These are phyloP conservation scores for Leptinotarsa tumamoca DNA, from an alignment of 2,888 invertebrate species.

Conservation along the genomic window DNA sequence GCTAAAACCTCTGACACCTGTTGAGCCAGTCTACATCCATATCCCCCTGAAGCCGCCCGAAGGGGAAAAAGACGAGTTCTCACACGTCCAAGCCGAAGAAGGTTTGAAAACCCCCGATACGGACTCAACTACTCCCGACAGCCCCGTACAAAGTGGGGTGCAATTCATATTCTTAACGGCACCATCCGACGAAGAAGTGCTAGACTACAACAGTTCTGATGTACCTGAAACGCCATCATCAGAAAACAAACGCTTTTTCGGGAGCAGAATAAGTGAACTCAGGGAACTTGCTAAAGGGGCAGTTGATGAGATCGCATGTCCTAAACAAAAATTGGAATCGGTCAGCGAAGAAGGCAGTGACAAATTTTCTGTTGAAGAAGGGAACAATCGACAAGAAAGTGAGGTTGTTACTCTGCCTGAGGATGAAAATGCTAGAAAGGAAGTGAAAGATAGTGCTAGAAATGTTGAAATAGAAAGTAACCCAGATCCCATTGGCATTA, in stretches of 20 bases:
- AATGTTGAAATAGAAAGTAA: not conserved
- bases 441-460: not conserved
- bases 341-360: slow-evolving; percentile 53
- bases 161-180: slow-evolving; percentile 64
- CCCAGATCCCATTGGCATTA: not conserved
- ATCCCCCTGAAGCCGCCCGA: slow-evolving; percentile 64
- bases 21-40: slow-evolving; percentile 62
- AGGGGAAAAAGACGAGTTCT: slow-evolving; percentile 61
- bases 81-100: slow-evolving; percentile 21
- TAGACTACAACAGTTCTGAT: slow-evolving; percentile 57
- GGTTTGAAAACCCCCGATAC: slow-evolving; percentile 41
- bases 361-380: slow-evolving; percentile 38
- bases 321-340: slow-evolving; percentile 49
- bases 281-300: slow-evolving; percentile 61
- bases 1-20: slow-evolving; percentile 38
- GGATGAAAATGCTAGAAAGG: slow-evolving; percentile 6
- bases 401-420: slow-evolving; percentile 10
- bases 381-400: slow-evolving; percentile 16
- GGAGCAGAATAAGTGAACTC: slow-evolving; percentile 56
- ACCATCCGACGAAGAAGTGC: slow-evolving; percentile 64
- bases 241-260: slow-evolving; percentile 54
- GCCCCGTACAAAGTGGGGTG: slow-evolving; percentile 48
- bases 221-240: slow-evolving; percentile 62
- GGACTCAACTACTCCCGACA: slow-evolving; percentile 46
- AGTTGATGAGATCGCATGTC: slow-evolving; percentile 58